Conservation (phyloP, 2,797 vertebrate genomes). For the Euthynnus affinis region DNA sequence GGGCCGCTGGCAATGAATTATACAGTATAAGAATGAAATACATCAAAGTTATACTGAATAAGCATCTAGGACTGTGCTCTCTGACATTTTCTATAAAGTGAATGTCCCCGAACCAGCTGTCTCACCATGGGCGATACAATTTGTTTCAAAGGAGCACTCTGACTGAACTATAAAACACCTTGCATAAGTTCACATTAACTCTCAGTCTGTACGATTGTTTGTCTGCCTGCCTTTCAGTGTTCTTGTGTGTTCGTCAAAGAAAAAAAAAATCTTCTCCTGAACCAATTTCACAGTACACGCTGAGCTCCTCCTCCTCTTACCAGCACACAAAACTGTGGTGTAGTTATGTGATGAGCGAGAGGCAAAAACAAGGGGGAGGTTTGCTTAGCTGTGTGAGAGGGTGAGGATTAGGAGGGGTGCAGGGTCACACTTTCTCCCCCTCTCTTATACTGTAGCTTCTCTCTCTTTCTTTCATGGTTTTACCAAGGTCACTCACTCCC, state of each 20-base stretch:
- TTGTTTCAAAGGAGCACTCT: not conserved
- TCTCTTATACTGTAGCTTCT: conserved; percentile 41
- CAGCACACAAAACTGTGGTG: conserved; percentile 48
- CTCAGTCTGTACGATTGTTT: conserved; percentile 33
- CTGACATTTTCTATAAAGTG: conserved; percentile 38
- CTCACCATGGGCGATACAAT: not conserved
- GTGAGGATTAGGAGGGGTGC: conserved; percentile 48
- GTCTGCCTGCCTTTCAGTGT: conserved; percentile 32
- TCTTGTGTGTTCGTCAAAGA: conserved; percentile 18
- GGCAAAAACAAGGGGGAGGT: conserved; percentile 65
- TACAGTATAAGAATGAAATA: conserved; percentile 10
- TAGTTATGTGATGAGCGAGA: conserved; percentile 61
- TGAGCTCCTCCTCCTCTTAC: conserved; percentile 54
- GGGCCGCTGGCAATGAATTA: conserved; percentile 23
- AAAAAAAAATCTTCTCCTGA: conserved; percentile 47
- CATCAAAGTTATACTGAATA: conserved; percentile 23
- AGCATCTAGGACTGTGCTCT: not conserved
- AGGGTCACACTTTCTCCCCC: conserved; percentile 54
- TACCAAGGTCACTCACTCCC: conserved; percentile 31
- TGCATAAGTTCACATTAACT: conserved; percentile 24
- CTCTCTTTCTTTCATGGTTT: conserved; percentile 41
- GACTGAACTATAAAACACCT: conserved; percentile 21
- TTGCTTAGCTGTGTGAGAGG: conserved; percentile 70
- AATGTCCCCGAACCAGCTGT: conserved; percentile 35
- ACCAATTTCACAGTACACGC: conserved; percentile 61